Base-by-base conservation (phyloP, 2,797 vertebrate species). In the Novumbra hubbsi region DNA sequence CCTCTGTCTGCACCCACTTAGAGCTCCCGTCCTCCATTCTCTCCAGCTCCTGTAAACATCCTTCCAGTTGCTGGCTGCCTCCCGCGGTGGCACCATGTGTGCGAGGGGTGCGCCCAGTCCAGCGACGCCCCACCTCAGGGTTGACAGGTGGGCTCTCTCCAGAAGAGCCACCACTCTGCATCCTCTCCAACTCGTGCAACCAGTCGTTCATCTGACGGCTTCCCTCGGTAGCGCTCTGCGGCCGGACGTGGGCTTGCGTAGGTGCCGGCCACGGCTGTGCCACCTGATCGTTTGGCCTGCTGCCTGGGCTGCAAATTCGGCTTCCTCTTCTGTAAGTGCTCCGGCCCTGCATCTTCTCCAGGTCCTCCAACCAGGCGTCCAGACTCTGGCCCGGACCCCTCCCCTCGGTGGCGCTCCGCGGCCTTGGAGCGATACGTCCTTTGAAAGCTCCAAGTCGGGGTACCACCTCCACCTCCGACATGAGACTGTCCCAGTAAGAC, bases 51-150 rank as follows among this genome's bases (percentile, higher is more conserved):
- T 87, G 85, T 48, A 93, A 67, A 92, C 92, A 93, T 34, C 73
- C 32, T 11, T 94, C 90, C 78, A 60, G 55, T 11, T 88, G 74
- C 67, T 87, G 83, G 30, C 21, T 60, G 24, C 81, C 75, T 19
- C 91, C 91, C 75, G 93, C 93, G 0, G 89, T 86, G 76, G 91
- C 92, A 11, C 94, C 94, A 41, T 82, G 88, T 28, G 93, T 92
- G 24, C 92, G 88, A 50, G 83, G 80, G 65, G 76, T 3, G 21
- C 69, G 80, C 12, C 17, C 45, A 0, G 80, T 78, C 0, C 55
- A 77, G 68, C 21, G 3, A 24, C 1, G 55, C 21, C 24, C 55
- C 21, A 60, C 21, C 55, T 24, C 21, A 5, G 55, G 21, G 55
- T 24, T 24, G 55, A 11, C 55, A 24, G n/a, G 11, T 9, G 21